Evolutionary conservation across 1,140 invertebrate genomes (phyloP).

Genomic region (Cheumatopsyche charites): DNA sequence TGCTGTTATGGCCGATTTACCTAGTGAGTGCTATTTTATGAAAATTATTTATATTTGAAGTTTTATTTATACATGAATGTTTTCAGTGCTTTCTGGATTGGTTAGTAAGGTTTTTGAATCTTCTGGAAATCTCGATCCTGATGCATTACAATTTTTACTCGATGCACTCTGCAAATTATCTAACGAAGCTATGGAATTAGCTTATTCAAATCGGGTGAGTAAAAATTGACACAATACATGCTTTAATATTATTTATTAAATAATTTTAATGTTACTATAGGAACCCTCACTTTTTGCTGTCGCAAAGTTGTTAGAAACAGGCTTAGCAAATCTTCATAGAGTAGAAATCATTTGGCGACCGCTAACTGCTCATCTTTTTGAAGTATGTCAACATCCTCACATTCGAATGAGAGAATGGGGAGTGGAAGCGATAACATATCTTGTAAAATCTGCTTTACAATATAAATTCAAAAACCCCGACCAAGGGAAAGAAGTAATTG

Average conservation of each 20-base stretch:
- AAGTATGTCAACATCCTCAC: conserved; percentile 94
- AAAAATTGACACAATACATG: neutral
- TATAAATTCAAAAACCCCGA: conserved; percentile 85
- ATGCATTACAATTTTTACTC: conserved; percentile 93
- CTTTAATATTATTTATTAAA: conserved; percentile 4
- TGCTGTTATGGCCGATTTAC: conserved; percentile 94
- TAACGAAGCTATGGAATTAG: conserved; percentile 96
- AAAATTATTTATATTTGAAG: no score
- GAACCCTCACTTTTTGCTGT: conserved; percentile 97
- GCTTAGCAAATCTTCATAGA: conserved; percentile 90
- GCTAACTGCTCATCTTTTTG: conserved; percentile 93
- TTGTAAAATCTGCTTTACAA: conserved; percentile 91
- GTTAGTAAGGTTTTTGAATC: conserved; percentile 93
- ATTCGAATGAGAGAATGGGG: conserved; percentile 96
- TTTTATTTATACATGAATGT: neutral
- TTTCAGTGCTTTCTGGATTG: conserved; percentile 84
- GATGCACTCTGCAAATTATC: conserved; percentile 96
- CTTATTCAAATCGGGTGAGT: conserved; percentile 86
- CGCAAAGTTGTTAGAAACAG: conserved; percentile 95
- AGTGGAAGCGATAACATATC: conserved; percentile 92
- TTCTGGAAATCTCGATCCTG: conserved; percentile 92
- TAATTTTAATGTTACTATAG: conserved; percentile 56
- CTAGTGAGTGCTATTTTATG: conserved; percentile 55
- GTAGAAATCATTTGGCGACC: conserved; percentile 96
- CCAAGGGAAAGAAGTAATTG: conserved; percentile 78